These are phyloP conservation scores for Pogonomyrmex californicus DNA, from an alignment of 1,140 invertebrate genomes.

Conservation along the genomic window DNA sequence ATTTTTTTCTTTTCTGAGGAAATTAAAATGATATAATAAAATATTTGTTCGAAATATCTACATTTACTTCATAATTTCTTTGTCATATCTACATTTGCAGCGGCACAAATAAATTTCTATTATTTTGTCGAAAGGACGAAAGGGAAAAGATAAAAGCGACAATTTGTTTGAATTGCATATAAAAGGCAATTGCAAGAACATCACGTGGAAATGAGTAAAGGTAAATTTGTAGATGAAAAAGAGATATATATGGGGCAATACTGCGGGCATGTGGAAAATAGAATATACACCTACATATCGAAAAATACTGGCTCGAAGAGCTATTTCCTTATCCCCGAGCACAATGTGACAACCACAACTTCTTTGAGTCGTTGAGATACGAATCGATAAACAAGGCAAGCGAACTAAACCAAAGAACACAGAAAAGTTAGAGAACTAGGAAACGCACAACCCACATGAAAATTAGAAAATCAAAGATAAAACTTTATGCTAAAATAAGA, in stretches of 20 bases:
- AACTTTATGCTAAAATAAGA: neutral
- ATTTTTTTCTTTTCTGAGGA: neutral
- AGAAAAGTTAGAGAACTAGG: neutral
- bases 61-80: conserved; percentile 27
- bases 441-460: neutral
- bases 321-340: conserved; percentile 43
- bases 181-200: conserved; percentile 54
- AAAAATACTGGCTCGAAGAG: conserved; percentile 19
- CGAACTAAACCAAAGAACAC: neutral
- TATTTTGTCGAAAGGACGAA: conserved; percentile 46
- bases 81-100: neutral
- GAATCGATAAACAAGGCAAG: conserved; percentile 23
- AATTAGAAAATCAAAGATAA: conserved; percentile 15
- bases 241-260: conserved; percentile 26
- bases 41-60: neutral
- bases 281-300: conserved; percentile 31
- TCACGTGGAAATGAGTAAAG: conserved; percentile 40
- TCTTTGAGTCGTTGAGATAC: conserved; percentile 36
- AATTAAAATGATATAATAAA: conserved; percentile 13
- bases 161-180: conserved; percentile 51
- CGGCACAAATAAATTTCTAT: conserved; percentile 45
- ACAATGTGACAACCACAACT: conserved; percentile 22
- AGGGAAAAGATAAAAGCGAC: conserved; percentile 28
- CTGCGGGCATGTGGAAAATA: conserved; percentile 15
- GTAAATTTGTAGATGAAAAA: conserved; percentile 59